A percentile compares a stretch with the other conserved stretches of the same genome.
These are phyloP conservation scores for Uloborus plumipes DNA, from an alignment of 2,888 invertebrate species.

Conservation along the genomic window DNA sequence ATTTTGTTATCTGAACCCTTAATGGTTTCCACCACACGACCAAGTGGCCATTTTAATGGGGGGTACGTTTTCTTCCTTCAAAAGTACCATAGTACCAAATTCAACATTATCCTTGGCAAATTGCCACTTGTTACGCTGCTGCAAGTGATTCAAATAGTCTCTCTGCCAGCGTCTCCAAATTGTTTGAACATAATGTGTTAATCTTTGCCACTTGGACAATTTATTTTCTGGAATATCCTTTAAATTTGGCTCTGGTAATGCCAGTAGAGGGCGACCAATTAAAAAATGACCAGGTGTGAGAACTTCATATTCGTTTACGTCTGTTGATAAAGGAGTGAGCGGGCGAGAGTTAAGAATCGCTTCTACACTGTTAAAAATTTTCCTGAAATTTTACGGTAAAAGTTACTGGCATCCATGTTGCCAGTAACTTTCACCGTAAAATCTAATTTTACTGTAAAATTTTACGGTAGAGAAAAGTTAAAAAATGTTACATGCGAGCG, in stretches of 20 bases:
- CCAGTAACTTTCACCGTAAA: too few relatives aligned
- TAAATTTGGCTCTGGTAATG: background rate
- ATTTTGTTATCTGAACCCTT: too few relatives aligned
- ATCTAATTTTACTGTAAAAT: too few relatives aligned
- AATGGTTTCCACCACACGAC: background rate
- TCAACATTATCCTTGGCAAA: slow-evolving; percentile 11
- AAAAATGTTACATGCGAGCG: too few relatives aligned
- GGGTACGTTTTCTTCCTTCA: slow-evolving; percentile 19
- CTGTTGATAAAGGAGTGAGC: background rate
- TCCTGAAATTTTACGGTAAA: too few relatives aligned
- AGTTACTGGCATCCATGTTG: too few relatives aligned
- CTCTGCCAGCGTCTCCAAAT: background rate
- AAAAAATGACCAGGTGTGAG: slow-evolving; percentile 7
- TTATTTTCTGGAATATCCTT: background rate
- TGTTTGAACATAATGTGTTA: background rate
- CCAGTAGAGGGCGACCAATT: background rate
- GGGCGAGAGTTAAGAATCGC: background rate
- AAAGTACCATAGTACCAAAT: background rate
- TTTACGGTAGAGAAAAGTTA: too few relatives aligned
- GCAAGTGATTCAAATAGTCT: background rate
- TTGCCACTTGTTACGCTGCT: background rate
- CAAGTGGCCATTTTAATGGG: background rate
- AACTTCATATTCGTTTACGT: background rate
- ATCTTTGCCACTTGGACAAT: background rate
- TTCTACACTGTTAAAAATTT: too few relatives aligned